Conservation (phyloP, 1,140 invertebrate genomes). For the Habropoda laboriosa region DNA sequence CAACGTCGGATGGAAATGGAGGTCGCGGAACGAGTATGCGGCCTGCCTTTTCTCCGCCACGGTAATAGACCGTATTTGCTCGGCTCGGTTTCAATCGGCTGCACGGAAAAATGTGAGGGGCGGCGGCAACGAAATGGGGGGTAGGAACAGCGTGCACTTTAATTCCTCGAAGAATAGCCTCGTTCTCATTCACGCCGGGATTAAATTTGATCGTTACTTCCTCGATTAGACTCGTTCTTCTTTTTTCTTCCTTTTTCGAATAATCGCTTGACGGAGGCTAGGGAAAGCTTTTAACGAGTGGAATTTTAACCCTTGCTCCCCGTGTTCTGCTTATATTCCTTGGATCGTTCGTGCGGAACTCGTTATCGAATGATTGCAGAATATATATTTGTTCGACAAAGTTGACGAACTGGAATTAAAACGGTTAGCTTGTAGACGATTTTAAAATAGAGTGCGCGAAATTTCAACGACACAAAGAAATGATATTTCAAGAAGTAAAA, state of each 20-base stretch:
- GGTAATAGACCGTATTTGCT: conserved; percentile 41
- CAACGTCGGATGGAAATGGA: conserved; percentile 37
- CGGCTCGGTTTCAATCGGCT: conserved; percentile 42
- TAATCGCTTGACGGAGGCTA: not conserved
- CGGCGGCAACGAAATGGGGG: too few species aligned
- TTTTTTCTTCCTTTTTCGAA: not conserved
- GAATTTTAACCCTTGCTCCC: not conserved
- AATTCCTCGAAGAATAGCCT: conserved; percentile 20
- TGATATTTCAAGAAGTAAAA: not conserved
- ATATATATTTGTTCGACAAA: not conserved
- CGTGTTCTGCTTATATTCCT: not conserved
- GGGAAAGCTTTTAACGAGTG: not conserved
- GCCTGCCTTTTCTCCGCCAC: conserved; percentile 12
- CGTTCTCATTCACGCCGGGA: conserved; percentile 6
- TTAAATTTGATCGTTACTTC: conserved; percentile 38
- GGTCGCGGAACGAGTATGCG: conserved; percentile 22
- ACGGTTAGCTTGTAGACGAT: not conserved
- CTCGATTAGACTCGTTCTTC: not conserved
- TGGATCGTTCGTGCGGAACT: not conserved
- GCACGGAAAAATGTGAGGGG: conserved; percentile 20
- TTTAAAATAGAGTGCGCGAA: not conserved
- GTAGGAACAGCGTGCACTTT: conserved; percentile 23
- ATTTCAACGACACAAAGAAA: too few species aligned
- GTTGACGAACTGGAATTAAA: not conserved
- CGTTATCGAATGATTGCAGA: not conserved